Conservation (phyloP, 1,140 invertebrate species). For the Bombyx mandarina region DNA sequence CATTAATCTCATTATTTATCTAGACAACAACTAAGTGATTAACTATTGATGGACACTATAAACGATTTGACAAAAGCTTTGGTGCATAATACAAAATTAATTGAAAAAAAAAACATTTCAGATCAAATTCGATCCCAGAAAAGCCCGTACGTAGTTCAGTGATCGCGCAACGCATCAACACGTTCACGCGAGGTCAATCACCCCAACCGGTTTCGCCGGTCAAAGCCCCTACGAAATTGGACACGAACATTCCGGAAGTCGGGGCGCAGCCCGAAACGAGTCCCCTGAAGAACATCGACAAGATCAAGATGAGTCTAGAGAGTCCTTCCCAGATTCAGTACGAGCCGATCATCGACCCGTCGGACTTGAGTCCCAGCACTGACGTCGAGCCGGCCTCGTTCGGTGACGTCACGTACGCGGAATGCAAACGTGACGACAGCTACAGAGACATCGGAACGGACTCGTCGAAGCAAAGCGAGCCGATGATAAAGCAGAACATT, state of each 20-base stretch:
- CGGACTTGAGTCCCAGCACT: constrained; percentile 56
- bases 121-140: constrained; percentile 69
- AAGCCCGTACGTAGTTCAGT: constrained; percentile 76
- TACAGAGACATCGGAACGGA: constrained; percentile 40
- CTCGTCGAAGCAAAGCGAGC: constrained; percentile 51
- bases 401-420: constrained; percentile 42
- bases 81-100: neutral
- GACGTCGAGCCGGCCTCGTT: constrained; percentile 52
- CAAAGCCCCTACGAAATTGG: constrained; percentile 25
- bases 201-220: constrained; percentile 31
- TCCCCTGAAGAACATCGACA: constrained; percentile 67
- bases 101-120: constrained; percentile 21
- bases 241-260: constrained; percentile 20
- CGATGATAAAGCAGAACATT: constrained; percentile 70
- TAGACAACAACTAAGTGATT: too few species aligned
- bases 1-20: too few species aligned
- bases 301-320: constrained; percentile 65
- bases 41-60: too few species aligned
- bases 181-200: constrained; percentile 43
- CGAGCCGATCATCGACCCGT: constrained; percentile 57
- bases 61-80: too few species aligned
- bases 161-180: constrained; percentile 73
- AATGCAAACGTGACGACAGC: constrained; percentile 27
- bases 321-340: constrained; percentile 68
- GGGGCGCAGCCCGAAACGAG: constrained; percentile 45